Percentiles rank a stretch among this genome's conserved stretches.
phyloP scores from a whole-genome alignment of 2,113 vertebrate species.

The Pluvialis apricaria region DNA sequence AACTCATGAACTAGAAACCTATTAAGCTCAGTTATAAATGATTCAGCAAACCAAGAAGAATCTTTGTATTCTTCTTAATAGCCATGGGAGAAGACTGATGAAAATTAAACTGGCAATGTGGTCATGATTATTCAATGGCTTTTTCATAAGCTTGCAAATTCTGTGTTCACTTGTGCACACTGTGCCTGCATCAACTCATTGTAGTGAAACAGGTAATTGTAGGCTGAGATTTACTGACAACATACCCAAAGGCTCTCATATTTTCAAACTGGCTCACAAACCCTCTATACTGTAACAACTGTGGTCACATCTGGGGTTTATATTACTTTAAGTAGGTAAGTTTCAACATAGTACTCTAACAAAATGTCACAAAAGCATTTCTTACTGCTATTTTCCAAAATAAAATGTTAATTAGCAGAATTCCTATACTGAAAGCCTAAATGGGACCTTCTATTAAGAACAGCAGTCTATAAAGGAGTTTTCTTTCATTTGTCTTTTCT shows the following conservation, averaged over 20 bases:
- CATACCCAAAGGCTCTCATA: neutral
- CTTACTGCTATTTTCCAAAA: neutral
- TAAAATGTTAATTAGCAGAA: neutral
- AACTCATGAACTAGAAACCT: neutral
- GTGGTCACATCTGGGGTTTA: neutral
- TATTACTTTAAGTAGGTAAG: neutral
- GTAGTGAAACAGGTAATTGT: neutral
- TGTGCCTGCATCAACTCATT: neutral
- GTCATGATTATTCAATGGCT: neutral
- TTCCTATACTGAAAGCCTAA: neutral
- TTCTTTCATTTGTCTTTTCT: neutral
- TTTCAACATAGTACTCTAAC: neutral
- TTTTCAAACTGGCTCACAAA: neutral
- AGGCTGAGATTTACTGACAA: neutral
- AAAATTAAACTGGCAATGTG: neutral
- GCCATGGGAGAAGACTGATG: neutral
- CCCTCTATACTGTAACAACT: rapidly evolving
- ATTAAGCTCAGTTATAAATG: neutral
- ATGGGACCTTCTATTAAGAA: neutral
- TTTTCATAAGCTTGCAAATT: neutral
- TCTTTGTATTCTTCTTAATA: neutral
- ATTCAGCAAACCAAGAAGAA: neutral
- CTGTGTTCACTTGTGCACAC: neutral
- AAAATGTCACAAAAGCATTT: neutral
- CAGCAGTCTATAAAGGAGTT: neutral